Base-by-base conservation (phyloP, 2,888 invertebrate species). In the Galerucella pusilla region DNA sequence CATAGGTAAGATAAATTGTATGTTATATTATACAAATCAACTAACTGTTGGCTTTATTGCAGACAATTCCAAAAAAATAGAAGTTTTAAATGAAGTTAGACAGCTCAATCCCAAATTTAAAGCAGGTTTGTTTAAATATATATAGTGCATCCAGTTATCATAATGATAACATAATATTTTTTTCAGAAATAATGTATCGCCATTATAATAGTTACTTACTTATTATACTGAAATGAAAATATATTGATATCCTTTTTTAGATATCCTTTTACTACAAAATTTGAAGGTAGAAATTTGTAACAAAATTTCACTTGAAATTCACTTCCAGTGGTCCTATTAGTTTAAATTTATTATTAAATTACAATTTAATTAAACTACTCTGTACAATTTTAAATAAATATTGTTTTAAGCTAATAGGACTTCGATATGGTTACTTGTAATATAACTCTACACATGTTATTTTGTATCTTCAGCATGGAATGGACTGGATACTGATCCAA, bases 51-150 rank as follows among this genome's bases (percentile, higher is more conserved):
- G 74, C 54, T 78, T 78, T 78, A 78, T 78, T 87, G 57, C 79
- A 90, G 90, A 89, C 84, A 85, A 87, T 76, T 78, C 85, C 57
- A 84, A 88, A 42, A 90, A 89, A 82, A 85, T 87, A 49, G 85
- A 86, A 78, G 79, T 86, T 60, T 79, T 87, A 16, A 83, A 82
- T 66, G 79, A 79, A 76, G 84, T 85, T 52, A 79, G 82, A 64
- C 77, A 75, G 68, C 82, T 76, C 16, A 83, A 80, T 70, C 81
- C 82, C 6, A 80, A 80, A 73, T 86, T 87, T 80, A 84, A 81
- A 84, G 72, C 84, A 85, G 86, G 87, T 87, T 82, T 79, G 85
- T 85, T 57, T 80, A 78, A 25, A 71, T n/a, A 45, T 11, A 35
- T n/a, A 45, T 11, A 35, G 11, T 71, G 46, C 46, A 59, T 28